Conservation (phyloP, 2,113 vertebrate species). For the Tapirus terrestris region DNA sequence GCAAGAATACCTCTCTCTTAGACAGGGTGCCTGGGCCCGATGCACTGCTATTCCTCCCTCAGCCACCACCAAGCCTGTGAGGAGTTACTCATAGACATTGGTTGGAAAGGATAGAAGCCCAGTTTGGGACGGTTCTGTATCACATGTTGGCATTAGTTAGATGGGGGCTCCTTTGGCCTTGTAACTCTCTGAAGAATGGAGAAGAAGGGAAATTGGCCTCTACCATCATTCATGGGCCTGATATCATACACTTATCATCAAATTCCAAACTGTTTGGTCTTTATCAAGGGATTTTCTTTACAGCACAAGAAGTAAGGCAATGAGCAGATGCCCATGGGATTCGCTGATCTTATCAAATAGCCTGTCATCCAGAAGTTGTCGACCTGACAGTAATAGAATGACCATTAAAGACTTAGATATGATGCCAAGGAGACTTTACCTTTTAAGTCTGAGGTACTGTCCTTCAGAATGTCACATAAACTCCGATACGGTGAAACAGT, state of each 20-base stretch:
- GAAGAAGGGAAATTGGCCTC: neutral
- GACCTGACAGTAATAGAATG: neutral
- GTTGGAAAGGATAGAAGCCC: neutral
- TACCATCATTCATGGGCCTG: neutral
- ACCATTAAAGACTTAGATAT: neutral
- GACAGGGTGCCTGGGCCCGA: neutral
- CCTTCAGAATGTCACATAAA: neutral
- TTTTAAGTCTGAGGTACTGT: too few species aligned
- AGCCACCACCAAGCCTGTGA: too few species aligned
- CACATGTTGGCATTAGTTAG: rapidly evolving
- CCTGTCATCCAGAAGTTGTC: too few species aligned
- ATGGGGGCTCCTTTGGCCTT: rapidly evolving
- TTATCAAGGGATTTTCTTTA: neutral
- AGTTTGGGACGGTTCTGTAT: neutral
- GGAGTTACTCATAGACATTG: neutral
- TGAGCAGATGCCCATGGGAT: neutral
- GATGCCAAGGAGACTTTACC: neutral
- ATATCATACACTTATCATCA: rapidly evolving
- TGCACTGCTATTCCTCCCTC: too few species aligned
- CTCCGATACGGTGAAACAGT: rapidly evolving
- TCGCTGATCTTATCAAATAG: neutral
- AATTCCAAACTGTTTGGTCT: neutral
- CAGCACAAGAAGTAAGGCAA: neutral
- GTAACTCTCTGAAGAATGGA: too few species aligned
- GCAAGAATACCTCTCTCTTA: neutral